phyloP scores from a whole-genome alignment of 2,888 invertebrate species.

The Netelia inedita region DNA sequence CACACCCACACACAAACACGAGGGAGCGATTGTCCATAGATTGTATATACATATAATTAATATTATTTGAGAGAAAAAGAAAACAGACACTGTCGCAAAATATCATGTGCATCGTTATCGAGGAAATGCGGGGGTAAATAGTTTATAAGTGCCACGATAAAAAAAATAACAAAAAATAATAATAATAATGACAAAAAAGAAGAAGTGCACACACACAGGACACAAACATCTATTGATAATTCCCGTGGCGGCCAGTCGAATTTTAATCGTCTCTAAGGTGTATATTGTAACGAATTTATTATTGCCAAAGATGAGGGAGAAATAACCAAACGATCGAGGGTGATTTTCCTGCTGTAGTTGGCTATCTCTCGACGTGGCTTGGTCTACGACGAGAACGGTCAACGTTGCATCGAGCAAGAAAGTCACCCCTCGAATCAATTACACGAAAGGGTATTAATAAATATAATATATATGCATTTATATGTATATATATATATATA shows the following conservation, averaged over 20 bases:
- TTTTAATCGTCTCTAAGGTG: constrained; percentile 70
- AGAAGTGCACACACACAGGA: not conserved
- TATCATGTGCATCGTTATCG: constrained; percentile 61
- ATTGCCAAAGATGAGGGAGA: constrained; percentile 68
- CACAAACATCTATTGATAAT: constrained; percentile 18
- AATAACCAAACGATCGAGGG: constrained; percentile 31
- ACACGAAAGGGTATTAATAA: constrained; percentile 73
- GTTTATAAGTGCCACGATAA: constrained; percentile 61
- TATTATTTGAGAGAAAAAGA: constrained; percentile 39
- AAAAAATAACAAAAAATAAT: constrained; percentile 20
- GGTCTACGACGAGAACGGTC: constrained; percentile 36
- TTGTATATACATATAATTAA: constrained; percentile 75
- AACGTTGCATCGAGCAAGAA: constrained; percentile 27
- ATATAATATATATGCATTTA: constrained; percentile 68
- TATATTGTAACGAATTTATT: constrained; percentile 73
- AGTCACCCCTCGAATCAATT: constrained; percentile 67
- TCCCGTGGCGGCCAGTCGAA: constrained; percentile 65
- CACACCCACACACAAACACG: not conserved
- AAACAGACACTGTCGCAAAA: constrained; percentile 52
- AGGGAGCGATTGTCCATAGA: constrained; percentile 77
- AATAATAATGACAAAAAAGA: constrained; percentile 25
- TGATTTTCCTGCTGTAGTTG: constrained; percentile 31
- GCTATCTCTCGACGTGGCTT: constrained; percentile 1
- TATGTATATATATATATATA: constrained; percentile 64
- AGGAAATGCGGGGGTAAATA: constrained; percentile 39